Evolutionary conservation across 2,888 invertebrate genomes (phyloP).

Genomic region (Byasa hedistus): DNA sequence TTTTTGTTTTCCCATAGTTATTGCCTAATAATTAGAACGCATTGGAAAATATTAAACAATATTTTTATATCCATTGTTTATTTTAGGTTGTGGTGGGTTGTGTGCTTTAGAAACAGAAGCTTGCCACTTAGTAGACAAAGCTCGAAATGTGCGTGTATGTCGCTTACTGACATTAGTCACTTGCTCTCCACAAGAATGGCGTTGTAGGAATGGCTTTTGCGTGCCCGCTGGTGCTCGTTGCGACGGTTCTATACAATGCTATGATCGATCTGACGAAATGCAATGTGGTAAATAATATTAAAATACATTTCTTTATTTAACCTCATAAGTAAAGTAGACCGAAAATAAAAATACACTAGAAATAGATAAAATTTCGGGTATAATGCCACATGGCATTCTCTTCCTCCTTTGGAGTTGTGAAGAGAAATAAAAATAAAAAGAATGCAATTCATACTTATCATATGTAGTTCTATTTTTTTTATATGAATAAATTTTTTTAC

Average conservation of each 20-base stretch:
- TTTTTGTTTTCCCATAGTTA: no score
- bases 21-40: no score
- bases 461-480: not conserved
- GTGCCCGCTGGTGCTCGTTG: constrained; percentile 82
- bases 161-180: constrained; percentile 79
- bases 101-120: constrained; percentile 83
- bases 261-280: constrained; percentile 86
- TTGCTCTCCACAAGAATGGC: constrained; percentile 84
- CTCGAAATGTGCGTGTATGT: constrained; percentile 75
- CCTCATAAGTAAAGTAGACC: not conserved
- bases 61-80: constrained; percentile 1
- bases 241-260: constrained; percentile 87
- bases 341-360: not conserved
- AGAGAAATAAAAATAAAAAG: no score
- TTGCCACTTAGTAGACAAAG: constrained; percentile 80
- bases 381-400: no score
- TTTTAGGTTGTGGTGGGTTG: constrained; percentile 82
- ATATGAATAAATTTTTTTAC: not conserved
- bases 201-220: constrained; percentile 86
- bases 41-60: not conserved
- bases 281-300: constrained; percentile 80
- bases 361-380: no score
- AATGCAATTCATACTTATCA: no score
- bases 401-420: no score
- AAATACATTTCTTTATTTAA: not conserved